Conservation (phyloP, 2,797 vertebrate genomes). For the Chelonia mydas region DNA sequence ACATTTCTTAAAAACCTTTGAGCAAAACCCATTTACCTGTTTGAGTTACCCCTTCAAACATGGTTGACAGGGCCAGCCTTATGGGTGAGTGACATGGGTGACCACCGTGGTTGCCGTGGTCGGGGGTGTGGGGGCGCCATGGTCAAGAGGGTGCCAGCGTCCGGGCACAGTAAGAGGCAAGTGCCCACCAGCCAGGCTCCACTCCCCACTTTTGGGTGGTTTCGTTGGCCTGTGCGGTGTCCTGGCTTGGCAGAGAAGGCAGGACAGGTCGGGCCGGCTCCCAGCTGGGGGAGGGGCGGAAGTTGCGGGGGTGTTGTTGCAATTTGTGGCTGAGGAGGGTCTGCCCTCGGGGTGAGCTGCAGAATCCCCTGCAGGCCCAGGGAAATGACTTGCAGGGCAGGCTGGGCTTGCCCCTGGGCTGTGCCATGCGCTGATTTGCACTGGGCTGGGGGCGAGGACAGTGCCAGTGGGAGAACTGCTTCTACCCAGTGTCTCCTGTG, state of each 20-base stretch:
- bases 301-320: neutral
- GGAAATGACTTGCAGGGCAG: neutral
- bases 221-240: neutral
- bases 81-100: neutral
- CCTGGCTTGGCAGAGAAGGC: neutral
- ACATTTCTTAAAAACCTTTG: neutral
- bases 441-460: neutral
- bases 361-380: neutral
- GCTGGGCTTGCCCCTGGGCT: neutral
- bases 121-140: accelerated
- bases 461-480: neutral
- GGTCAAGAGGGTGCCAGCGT: neutral
- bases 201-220: neutral
- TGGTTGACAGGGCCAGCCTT: neutral
- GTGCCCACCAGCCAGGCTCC: neutral
- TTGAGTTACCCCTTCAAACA: neutral
- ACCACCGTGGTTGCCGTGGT: neutral
- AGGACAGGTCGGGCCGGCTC: neutral
- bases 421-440: neutral
- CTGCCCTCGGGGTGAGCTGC: neutral
- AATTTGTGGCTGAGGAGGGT: neutral
- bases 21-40: neutral
- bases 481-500: neutral
- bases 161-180: neutral
- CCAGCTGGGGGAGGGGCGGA: neutral